Base-by-base conservation (phyloP, 2,888 invertebrate species). In the Atrina japonica region DNA sequence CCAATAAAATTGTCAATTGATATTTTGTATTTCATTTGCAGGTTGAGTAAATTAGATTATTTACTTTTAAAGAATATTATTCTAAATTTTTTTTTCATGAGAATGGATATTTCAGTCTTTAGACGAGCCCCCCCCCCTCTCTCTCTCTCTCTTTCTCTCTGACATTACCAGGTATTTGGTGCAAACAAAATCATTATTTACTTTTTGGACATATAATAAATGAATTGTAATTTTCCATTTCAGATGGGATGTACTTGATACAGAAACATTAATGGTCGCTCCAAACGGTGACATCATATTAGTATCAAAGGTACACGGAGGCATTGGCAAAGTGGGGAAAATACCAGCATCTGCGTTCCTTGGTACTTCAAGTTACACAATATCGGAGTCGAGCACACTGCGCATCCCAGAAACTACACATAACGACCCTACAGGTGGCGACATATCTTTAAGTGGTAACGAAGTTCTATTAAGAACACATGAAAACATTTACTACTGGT, bases 261-360 rank as follows among this genome's bases (percentile, higher is more conserved):
- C 47, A 18, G 63, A 69, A 49, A 69, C 68, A 3, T 29, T 69
- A 5, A 35, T 69, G 53, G 49, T 69, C 21, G 68, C 55, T 41
- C 68, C 61, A 1, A 35, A 9, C 7, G 68, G 68, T 16, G 47
- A 69, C 35, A 43, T 69, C 1, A 53, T 45, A 27, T 29, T 69
- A 11, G 27, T 69, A 21, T 56, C 61, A 14, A 69, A 63, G 25
- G 53, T 63, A 1, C 23, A 45, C 0, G 59, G 59, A 23, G 59
- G 59, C 16, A 25, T 16, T 27, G 45, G 59, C n/a, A n/a, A 40
- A 14, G 23, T 58, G 18, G 58, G 58, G 21, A 0, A 21, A 3
- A 58, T 58, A 21, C 41, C 58, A 7, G 29, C 58, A 5, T 18
- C 21, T 2, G 58, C 58, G 21, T 58, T 58, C 25, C 23, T 25